A percentile compares a stretch with the other conserved stretches of the same genome.
Conservation (phyloP, 2,888 invertebrate species). For the Drosophila putrida region DNA sequence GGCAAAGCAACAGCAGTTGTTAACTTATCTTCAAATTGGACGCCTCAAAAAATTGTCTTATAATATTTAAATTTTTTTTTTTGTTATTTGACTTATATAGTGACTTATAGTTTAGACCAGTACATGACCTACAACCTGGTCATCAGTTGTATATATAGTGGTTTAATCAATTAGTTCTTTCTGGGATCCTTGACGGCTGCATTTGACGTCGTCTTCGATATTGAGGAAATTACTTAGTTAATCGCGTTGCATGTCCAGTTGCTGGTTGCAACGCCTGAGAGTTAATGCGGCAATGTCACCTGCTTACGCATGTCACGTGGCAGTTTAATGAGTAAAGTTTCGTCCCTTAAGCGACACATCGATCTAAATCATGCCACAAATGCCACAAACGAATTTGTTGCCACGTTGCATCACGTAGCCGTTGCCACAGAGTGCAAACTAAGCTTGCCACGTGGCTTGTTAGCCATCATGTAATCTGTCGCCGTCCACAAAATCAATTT, state of each 20-base stretch:
- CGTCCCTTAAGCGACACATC: constrained; percentile 33
- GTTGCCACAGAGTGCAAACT: constrained; percentile 14
- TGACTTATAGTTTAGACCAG: too few relatives aligned
- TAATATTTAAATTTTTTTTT: too few relatives aligned
- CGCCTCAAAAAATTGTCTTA: too few relatives aligned
- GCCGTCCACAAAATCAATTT: constrained; percentile 35
- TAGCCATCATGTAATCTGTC: constrained; percentile 26
- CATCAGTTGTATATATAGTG: neutral
- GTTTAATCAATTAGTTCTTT: neutral
- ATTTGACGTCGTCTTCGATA: constrained; percentile 31
- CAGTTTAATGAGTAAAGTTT: constrained; percentile 68
- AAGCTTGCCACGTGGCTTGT: constrained; percentile 44
- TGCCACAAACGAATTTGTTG: constrained; percentile 23
- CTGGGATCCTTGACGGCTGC: constrained; percentile 38
- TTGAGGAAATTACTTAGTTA: constrained; percentile 43
- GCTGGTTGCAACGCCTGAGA: constrained; percentile 14
- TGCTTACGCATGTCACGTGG: constrained; percentile 53
- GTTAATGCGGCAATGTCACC: constrained; percentile 9
- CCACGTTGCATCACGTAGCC: constrained; percentile 22
- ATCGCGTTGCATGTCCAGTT: constrained; percentile 30
- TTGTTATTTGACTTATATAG: too few relatives aligned
- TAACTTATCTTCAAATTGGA: constrained; percentile 1
- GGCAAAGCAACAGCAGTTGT: too few relatives aligned
- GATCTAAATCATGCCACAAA: constrained; percentile 32
- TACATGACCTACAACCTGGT: neutral